Evolutionary conservation across 2,888 invertebrate genomes (phyloP).

Genomic region (Acanthosepion pharaonis): DNA sequence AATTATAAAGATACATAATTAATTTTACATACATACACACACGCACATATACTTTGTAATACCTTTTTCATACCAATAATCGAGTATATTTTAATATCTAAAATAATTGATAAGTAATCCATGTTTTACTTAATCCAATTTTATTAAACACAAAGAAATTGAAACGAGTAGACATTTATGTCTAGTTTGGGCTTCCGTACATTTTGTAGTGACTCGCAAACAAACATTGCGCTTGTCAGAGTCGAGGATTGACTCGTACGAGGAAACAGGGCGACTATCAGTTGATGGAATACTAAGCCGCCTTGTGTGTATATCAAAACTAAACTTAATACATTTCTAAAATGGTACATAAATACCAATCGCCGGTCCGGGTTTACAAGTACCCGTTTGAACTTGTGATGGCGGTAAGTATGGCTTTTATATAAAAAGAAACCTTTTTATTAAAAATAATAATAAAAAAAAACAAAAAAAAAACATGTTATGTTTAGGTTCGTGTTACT

Average conservation of each 20-base stretch:
- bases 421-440: too few species aligned
- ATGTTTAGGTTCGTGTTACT: background rate
- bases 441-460: too few species aligned
- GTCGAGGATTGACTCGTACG: background rate
- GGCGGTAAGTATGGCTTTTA: conserved; percentile 82
- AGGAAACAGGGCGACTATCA: background rate
- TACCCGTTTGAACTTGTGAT: conserved; percentile 95
- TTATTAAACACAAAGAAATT: too few species aligned
- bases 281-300: background rate
- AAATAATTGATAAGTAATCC: too few species aligned
- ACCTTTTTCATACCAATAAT: too few species aligned
- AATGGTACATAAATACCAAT: conserved; percentile 97
- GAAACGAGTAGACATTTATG: background rate
- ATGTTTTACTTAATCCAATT: too few species aligned
- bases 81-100: too few species aligned
- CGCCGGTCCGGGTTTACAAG: conserved; percentile 95
- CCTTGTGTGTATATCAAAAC: background rate
- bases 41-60: too few species aligned
- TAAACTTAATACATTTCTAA: background rate
- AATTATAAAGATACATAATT: too few species aligned
- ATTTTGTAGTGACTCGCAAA: background rate
- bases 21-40: too few species aligned
- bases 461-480: too few species aligned
- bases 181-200: background rate
- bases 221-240: background rate